Percentiles rank a stretch among this genome's conserved stretches.
Conservation (phyloP, 2,888 invertebrate genomes). For the Pardosa pseudoannulata region DNA sequence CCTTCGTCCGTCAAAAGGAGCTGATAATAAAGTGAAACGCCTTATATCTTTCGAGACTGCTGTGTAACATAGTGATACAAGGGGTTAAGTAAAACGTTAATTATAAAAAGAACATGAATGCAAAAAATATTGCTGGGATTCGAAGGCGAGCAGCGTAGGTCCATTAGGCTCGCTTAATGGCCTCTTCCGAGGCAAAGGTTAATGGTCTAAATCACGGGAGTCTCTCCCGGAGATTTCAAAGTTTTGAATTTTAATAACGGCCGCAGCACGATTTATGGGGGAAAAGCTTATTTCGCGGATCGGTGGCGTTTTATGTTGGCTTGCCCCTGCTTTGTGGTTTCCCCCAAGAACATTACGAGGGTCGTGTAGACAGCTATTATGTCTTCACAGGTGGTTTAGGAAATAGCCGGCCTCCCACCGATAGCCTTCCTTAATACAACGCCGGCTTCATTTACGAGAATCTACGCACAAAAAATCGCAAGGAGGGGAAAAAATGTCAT, state of each 20-base stretch:
- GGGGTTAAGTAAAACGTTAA: too few relatives aligned
- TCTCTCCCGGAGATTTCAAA: constrained; percentile 60
- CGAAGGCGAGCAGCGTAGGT: constrained; percentile 14
- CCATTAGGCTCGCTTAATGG: constrained; percentile 60
- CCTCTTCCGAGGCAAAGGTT: constrained; percentile 50
- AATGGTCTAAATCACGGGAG: constrained; percentile 64
- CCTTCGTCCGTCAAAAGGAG: too few relatives aligned
- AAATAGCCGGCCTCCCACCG: neutral
- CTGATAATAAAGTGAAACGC: too few relatives aligned
- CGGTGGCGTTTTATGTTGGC: constrained; percentile 44
- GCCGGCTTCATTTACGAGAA: neutral
- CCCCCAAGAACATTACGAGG: constrained; percentile 13
- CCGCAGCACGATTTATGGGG: constrained; percentile 48
- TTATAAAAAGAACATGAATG: too few relatives aligned
- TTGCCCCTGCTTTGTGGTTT: constrained; percentile 43
- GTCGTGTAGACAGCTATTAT: constrained; percentile 17
- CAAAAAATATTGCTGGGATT: too few relatives aligned
- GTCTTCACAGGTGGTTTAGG: constrained; percentile 16
- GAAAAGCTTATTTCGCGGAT: constrained; percentile 68
- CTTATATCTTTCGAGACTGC: too few relatives aligned
- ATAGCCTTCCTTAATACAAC: neutral
- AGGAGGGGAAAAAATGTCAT: too few relatives aligned
- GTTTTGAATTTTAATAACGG: constrained; percentile 70
- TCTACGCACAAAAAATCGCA: too few relatives aligned
- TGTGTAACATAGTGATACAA: too few relatives aligned